These are phyloP conservation scores for Sarcophaga subvicina DNA, from an alignment of 2,888 invertebrate species.

Conservation along the genomic window DNA sequence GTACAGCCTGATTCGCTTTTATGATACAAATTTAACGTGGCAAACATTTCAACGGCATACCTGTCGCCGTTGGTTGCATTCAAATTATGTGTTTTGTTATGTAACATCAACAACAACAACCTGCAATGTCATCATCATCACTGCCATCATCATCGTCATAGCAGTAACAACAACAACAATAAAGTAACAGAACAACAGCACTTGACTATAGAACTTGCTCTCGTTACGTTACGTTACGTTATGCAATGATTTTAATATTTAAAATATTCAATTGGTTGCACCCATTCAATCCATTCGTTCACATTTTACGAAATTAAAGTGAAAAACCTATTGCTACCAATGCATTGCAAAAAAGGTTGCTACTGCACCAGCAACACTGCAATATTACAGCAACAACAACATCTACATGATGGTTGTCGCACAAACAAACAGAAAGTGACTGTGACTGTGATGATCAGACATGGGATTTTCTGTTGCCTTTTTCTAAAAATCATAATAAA, in stretches of 20 bases:
- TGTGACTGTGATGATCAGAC: background rate
- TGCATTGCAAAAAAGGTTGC: background rate
- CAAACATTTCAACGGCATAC: conserved; percentile 1
- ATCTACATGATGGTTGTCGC: conserved; percentile 4
- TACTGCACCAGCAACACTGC: background rate
- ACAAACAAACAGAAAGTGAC: conserved; percentile 10
- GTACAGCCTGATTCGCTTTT: background rate
- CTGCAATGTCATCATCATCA: conserved; percentile 37
- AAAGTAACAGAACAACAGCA: background rate
- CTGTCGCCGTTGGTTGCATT: background rate
- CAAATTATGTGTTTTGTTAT: conserved; percentile 43
- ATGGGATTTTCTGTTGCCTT: background rate
- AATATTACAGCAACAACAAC: background rate
- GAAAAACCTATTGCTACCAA: conserved; percentile 1
- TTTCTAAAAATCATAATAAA: no score
- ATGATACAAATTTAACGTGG: conserved; percentile 7
- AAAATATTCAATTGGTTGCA: conserved; percentile 59
- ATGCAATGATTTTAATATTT: conserved; percentile 53
- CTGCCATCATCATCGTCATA: conserved; percentile 1
- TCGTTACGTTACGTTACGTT: conserved; percentile 30
- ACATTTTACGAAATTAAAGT: conserved; percentile 36
- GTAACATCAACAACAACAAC: conserved; percentile 19
- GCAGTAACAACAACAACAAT: conserved; percentile 5
- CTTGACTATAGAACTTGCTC: conserved; percentile 10
- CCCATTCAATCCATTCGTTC: conserved; percentile 27